These are phyloP conservation scores for Mantis religiosa DNA, from an alignment of 2,888 invertebrate genomes.

Conservation along the genomic window DNA sequence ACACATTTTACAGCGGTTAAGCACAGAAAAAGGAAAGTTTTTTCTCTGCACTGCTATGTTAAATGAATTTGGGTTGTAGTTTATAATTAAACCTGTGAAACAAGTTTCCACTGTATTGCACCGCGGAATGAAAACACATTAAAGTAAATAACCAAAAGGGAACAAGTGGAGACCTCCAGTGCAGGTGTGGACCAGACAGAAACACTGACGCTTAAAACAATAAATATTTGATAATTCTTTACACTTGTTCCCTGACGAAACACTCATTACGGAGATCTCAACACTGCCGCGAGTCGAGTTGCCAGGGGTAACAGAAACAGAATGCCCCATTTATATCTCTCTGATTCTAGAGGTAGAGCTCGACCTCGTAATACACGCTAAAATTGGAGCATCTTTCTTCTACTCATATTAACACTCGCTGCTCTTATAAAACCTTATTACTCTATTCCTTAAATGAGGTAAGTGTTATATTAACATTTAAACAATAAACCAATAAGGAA, in stretches of 20 bases:
- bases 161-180: not conserved
- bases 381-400: too few species aligned
- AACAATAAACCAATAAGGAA: too few species aligned
- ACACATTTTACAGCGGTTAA: too few species aligned
- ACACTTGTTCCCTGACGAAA: constrained; percentile 1
- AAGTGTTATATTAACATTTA: too few species aligned
- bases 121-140: not conserved
- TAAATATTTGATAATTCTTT: constrained; percentile 4
- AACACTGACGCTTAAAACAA: not conserved
- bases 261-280: not conserved
- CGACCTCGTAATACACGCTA: too few species aligned
- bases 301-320: not conserved
- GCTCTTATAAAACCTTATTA: too few species aligned
- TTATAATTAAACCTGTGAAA: not conserved
- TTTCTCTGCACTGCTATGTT: too few species aligned
- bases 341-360: too few species aligned
- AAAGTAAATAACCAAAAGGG: not conserved
- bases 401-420: too few species aligned
- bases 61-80: too few species aligned
- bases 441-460: too few species aligned
- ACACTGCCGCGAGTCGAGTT: not conserved
- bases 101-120: not conserved
- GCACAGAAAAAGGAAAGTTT: too few species aligned
- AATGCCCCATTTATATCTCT: not conserved
- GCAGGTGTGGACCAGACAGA: not conserved